These are phyloP conservation scores for Byasa hedistus DNA, from an alignment of 2,888 invertebrate genomes.

Conservation along the genomic window DNA sequence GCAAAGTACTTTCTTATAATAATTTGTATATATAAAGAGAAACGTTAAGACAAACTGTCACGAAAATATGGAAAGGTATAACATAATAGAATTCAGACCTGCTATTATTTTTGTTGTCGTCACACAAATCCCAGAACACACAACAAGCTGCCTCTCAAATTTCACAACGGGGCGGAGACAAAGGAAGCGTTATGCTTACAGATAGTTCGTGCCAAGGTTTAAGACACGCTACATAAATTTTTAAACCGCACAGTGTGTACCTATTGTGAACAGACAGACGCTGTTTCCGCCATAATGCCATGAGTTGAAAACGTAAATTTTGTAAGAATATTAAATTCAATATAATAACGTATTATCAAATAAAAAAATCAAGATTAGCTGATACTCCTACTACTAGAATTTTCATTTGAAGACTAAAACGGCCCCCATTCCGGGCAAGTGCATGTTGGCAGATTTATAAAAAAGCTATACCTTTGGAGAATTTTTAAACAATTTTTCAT, in stretches of 20 bases:
- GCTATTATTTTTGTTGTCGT: background rate
- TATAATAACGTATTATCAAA: background rate
- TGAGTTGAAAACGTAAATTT: background rate
- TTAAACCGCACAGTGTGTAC: background rate
- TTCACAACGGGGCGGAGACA: conserved; percentile 14
- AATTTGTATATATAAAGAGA: background rate
- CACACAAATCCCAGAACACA: conserved; percentile 4
- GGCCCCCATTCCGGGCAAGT: no score
- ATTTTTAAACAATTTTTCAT: no score
- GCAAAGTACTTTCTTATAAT: background rate
- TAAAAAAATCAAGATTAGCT: background rate
- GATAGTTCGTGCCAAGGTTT: conserved; percentile 22
- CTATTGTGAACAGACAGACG: background rate
- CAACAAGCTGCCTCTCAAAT: conserved; percentile 7
- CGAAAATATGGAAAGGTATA: background rate
- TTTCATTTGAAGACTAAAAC: no score
- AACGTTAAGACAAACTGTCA: background rate
- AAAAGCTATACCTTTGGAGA: no score
- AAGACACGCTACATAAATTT: conserved; percentile 24
- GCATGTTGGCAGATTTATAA: no score
- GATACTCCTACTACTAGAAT: no score
- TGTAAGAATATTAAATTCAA: background rate
- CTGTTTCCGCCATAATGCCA: background rate
- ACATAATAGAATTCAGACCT: background rate
- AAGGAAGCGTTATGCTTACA: conserved; percentile 13